Percentiles rank a stretch among this genome's conserved stretches.
phyloP scores from a whole-genome alignment of 2,888 invertebrate species.

The Lithophane ornitopus region DNA sequence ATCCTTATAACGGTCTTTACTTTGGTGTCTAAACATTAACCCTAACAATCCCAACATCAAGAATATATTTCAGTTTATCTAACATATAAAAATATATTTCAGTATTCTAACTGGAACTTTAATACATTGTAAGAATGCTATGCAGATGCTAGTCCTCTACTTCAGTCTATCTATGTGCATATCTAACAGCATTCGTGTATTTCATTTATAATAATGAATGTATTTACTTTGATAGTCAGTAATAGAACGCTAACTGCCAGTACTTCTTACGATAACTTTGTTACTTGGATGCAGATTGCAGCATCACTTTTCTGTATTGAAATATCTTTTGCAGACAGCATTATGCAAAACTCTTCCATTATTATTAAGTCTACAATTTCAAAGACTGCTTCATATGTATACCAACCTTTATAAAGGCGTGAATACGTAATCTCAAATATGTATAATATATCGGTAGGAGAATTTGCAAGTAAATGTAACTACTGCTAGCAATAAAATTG shows the following conservation, averaged over 20 bases:
- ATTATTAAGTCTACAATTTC: slow-evolving; percentile 12
- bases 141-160: slow-evolving; percentile 20
- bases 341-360: slow-evolving; percentile 30
- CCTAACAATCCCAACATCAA: not conserved
- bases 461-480: slow-evolving; percentile 65
- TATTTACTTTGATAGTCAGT: slow-evolving; percentile 44
- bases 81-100: slow-evolving; percentile 10
- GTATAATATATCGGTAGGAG: slow-evolving; percentile 27
- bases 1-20: no score
- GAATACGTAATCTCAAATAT: slow-evolving; percentile 28
- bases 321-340: slow-evolving; percentile 9
- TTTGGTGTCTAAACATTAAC: no score
- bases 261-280: slow-evolving; percentile 33
- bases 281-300: slow-evolving; percentile 23
- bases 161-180: slow-evolving; percentile 48
- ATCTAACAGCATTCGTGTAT: slow-evolving; percentile 45
- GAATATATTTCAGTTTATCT: slow-evolving; percentile 4
- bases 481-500: slow-evolving; percentile 58
- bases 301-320: slow-evolving; percentile 29
- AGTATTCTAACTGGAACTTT: slow-evolving; percentile 12
- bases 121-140: slow-evolving; percentile 24
- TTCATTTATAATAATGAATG: slow-evolving; percentile 45
- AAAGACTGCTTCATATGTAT: slow-evolving; percentile 28
- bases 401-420: slow-evolving; percentile 34
- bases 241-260: slow-evolving; percentile 40